Evolutionary conservation across 2,888 invertebrate genomes (phyloP).

Genomic region (Hemithea aestivaria): DNA sequence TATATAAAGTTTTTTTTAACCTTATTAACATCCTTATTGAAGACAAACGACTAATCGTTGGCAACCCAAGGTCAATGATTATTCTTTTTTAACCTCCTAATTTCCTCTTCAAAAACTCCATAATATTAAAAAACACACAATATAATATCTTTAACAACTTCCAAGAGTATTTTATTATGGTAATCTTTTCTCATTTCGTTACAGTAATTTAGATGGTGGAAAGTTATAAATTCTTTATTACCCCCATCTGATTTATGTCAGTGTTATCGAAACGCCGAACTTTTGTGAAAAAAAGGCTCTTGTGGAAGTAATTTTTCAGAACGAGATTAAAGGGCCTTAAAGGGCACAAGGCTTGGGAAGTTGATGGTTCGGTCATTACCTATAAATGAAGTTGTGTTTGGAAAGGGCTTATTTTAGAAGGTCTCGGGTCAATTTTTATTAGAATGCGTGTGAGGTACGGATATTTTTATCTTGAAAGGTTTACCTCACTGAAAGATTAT

Average conservation of each 20-base stretch:
- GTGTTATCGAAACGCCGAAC: slow-evolving; percentile 27
- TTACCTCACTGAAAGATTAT: slow-evolving; percentile 1
- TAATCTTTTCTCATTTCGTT: slow-evolving; percentile 4
- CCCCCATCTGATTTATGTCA: slow-evolving; percentile 33
- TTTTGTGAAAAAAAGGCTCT: slow-evolving; percentile 24
- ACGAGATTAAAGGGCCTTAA: slow-evolving; percentile 31
- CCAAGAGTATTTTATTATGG: too few relatives aligned
- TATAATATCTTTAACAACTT: too few relatives aligned
- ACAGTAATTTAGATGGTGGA: slow-evolving; percentile 16
- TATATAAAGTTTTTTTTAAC: too few relatives aligned
- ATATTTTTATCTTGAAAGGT: slow-evolving; percentile 8
- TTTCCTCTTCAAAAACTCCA: too few relatives aligned
- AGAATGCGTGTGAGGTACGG: slow-evolving; percentile 6
- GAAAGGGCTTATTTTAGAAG: slow-evolving; percentile 22
- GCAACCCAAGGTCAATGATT: too few relatives aligned
- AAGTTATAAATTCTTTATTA: slow-evolving; percentile 22
- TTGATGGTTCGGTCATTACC: slow-evolving; percentile 27
- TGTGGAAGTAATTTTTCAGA: slow-evolving; percentile 33
- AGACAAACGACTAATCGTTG: too few relatives aligned
- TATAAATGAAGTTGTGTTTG: slow-evolving; percentile 26
- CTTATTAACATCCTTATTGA: too few relatives aligned
- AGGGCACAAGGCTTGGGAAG: slow-evolving; percentile 24
- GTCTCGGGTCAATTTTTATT: slow-evolving; percentile 16
- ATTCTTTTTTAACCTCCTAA: too few relatives aligned
- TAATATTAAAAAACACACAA: too few relatives aligned